Evolutionary conservation across 2,888 invertebrate species (phyloP), one percentile per base, ranked within the genome.

Genomic region (Thera obeliscata): DNA sequence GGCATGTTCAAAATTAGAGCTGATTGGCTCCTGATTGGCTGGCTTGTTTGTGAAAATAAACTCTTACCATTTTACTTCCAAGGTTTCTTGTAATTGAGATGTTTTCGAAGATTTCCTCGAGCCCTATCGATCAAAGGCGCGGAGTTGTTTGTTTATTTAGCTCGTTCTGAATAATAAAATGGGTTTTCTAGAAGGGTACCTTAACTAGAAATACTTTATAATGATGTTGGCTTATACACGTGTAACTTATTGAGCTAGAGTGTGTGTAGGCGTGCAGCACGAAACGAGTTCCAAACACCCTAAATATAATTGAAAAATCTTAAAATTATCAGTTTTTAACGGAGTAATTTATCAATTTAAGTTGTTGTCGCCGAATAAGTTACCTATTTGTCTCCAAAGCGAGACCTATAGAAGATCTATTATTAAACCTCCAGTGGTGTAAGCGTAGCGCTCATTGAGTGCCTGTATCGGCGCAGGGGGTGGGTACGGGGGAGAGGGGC

Each of bases 371-470:
- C 43, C 9, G 43, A 46, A 46, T 22, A 22, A 22, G 22, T 46
- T 2, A n/a, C n/a, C n/a, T n/a, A 8, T 9, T 46, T 9, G 43
- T 64, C 56, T 49, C 41, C 22, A 12, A 52, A 60, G 9, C 7
- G 12, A 52, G 38, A 56, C 46, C 66, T 33, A 6, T 38, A 61
- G 8, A 50, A 50, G 8, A 33, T 22, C 35, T 64, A 62, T 57
- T 61, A 43, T 35, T 35, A 12, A 46, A 46, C 12, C 3, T 43
- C 2, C 54, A 22, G 43, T 50, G 64, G 35, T 64, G 60, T 74
- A 59, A 70, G 70, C 58, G 72, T 69, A 66, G 81, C 77, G 78
- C 81, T 86, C 85, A 87, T 84, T 87, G 89, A 84, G 87, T 78
- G 84, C 79, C 77, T 75, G 81, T 84, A 83, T 85, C 81, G 87